A percentile compares a stretch with the other conserved stretches of the same genome.
phyloP scores from a whole-genome alignment of 2,888 invertebrate species.

The Tetragonula carbonaria region DNA sequence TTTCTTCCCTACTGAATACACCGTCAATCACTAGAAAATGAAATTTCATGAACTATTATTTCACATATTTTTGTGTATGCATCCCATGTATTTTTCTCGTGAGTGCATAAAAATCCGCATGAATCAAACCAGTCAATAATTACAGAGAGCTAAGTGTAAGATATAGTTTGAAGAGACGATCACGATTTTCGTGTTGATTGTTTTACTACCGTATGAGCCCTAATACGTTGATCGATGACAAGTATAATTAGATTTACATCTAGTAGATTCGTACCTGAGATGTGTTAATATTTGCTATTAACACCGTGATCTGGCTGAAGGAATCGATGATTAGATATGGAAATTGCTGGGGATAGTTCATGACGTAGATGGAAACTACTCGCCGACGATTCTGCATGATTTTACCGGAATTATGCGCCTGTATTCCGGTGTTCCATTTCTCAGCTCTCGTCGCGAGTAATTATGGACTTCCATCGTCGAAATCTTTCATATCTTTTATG shows the following conservation, averaged over 20 bases:
- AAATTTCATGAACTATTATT: too few species aligned
- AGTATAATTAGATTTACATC: conserved; percentile 10
- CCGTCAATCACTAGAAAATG: too few species aligned
- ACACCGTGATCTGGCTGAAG: conserved; percentile 19
- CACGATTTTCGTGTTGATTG: not conserved
- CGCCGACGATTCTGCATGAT: conserved; percentile 2
- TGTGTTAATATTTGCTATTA: conserved; percentile 6
- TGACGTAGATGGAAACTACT: not conserved
- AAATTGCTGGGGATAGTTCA: conserved; percentile 18
- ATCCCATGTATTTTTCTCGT: too few species aligned
- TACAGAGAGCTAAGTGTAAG: not conserved
- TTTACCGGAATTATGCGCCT: conserved; percentile 8
- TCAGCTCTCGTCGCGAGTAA: conserved; percentile 10
- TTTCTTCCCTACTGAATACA: too few species aligned
- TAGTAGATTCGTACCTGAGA: not conserved
- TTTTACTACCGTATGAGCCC: not conserved
- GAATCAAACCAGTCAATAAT: not conserved
- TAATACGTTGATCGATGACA: not conserved
- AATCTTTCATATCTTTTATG: conserved; percentile 6
- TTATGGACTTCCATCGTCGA: conserved; percentile 2
- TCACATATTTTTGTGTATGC: too few species aligned
- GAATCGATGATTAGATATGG: conserved; percentile 34
- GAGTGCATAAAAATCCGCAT: too few species aligned
- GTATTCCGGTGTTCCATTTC: conserved; percentile 8
- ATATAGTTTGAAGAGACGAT: not conserved